Conservation (phyloP, 2,797 vertebrate species). For the Anableps anableps region DNA sequence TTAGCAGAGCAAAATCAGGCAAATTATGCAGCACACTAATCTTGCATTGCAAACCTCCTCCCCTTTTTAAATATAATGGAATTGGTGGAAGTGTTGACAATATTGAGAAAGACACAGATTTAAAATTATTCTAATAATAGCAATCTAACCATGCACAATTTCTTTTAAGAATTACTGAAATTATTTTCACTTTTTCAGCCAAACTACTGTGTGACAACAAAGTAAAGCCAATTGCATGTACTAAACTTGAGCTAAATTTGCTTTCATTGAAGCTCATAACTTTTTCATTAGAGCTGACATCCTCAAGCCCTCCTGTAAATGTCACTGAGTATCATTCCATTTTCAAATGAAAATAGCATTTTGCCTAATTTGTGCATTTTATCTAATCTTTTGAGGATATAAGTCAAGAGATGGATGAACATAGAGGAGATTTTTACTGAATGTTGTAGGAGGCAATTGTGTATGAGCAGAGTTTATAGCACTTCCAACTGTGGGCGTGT, state of each 20-base stretch:
- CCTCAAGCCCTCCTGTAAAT: constrained; percentile 15
- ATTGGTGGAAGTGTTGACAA: background rate
- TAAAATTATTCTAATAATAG: background rate
- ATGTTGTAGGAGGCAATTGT: constrained; percentile 44
- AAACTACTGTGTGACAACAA: background rate
- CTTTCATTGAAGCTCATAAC: constrained; percentile 11
- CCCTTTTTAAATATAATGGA: background rate
- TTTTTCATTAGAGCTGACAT: constrained; percentile 11
- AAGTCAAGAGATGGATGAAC: constrained; percentile 44
- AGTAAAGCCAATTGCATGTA: constrained; percentile 4
- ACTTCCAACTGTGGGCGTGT: constrained; percentile 25
- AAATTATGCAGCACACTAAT: background rate
- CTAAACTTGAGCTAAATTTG: constrained; percentile 11
- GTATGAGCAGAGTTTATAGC: constrained; percentile 27
- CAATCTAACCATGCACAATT: background rate
- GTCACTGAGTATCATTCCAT: constrained; percentile 1
- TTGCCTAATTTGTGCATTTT: constrained; percentile 47
- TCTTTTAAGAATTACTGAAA: background rate
- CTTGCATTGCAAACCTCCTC: background rate
- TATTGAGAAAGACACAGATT: background rate
- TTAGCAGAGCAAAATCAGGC: background rate
- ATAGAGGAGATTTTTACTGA: constrained; percentile 1
- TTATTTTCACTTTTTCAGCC: background rate
- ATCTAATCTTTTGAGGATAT: constrained; percentile 50
- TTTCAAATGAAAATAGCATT: constrained; percentile 57